Conservation (phyloP, 2,888 invertebrate genomes). For the Horisme vitalbata region DNA sequence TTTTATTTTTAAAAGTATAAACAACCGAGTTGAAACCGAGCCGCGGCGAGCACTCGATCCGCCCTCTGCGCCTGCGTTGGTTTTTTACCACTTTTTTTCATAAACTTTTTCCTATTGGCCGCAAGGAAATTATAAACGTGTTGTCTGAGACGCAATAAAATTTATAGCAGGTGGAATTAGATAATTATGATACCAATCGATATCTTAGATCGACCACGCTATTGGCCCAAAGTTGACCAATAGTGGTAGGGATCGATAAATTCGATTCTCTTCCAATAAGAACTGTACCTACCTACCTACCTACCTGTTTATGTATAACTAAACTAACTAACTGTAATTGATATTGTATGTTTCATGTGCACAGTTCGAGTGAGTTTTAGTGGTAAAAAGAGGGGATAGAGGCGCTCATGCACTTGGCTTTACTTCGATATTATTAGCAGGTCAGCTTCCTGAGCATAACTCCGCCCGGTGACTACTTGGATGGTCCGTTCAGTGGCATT, state of each 20-base stretch:
- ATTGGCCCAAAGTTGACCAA: slow-evolving; percentile 53
- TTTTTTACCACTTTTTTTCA: slow-evolving; percentile 59
- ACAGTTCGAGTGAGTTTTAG: no score
- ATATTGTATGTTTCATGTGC: no score
- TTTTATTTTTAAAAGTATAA: slow-evolving; percentile 59
- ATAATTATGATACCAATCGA: slow-evolving; percentile 55
- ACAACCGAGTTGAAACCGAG: slow-evolving; percentile 62
- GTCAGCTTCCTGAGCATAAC: no score
- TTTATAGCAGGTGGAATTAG: slow-evolving; percentile 74
- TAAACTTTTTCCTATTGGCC: slow-evolving; percentile 80
- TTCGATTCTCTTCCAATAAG: slow-evolving; percentile 3
- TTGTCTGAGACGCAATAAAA: slow-evolving; percentile 65
- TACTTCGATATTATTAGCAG: no score
- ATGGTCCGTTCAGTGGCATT: no score
- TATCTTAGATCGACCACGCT: slow-evolving; percentile 38
- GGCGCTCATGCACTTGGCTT: no score
- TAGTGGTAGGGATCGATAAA: slow-evolving; percentile 48
- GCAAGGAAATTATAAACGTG: slow-evolving; percentile 67
- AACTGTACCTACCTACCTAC: no score
- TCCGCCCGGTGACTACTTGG: no score
- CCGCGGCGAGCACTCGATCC: slow-evolving; percentile 59
- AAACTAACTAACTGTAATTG: no score
- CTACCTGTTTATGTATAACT: no score
- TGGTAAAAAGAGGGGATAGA: no score
- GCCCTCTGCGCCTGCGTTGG: slow-evolving; percentile 66